A percentile compares a stretch with the other conserved stretches of the same genome.
Evolutionary conservation across 1,140 invertebrate genomes (phyloP).

Genomic region (Neelides sp.): DNA sequence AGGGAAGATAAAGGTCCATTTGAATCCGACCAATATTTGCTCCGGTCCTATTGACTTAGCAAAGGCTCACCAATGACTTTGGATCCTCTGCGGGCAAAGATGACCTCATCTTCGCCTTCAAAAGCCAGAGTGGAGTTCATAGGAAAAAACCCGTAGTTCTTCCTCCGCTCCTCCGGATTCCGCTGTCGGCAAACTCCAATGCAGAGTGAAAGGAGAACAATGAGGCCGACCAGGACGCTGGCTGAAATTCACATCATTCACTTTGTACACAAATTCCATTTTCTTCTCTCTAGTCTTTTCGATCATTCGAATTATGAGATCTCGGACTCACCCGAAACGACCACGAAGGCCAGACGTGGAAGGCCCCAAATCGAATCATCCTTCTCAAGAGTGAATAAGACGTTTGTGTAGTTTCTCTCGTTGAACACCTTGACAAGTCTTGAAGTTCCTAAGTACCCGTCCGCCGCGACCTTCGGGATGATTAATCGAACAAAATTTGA

Average conservation of each 20-base stretch:
- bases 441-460: slow-evolving; percentile 42
- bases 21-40: too few species aligned
- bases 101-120: slow-evolving; percentile 29
- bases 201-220: slow-evolving; percentile 22
- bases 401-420: slow-evolving; percentile 38
- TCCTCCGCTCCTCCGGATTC: too few species aligned
- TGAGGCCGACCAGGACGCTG: slow-evolving; percentile 10
- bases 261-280: not conserved
- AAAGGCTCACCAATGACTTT: slow-evolving; percentile 26
- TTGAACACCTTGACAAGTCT: slow-evolving; percentile 42
- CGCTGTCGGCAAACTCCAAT: slow-evolving; percentile 13
- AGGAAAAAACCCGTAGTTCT: slow-evolving; percentile 27
- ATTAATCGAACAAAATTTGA: too few species aligned
- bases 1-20: too few species aligned
- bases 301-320: not conserved
- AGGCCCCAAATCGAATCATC: slow-evolving; percentile 56
- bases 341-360: slow-evolving; percentile 56
- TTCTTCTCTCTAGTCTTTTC: not conserved
- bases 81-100: slow-evolving; percentile 16
- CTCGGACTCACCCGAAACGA: slow-evolving; percentile 47
- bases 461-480: slow-evolving; percentile 38
- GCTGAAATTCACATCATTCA: too few species aligned
- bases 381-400: slow-evolving; percentile 51
- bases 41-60: too few species aligned
- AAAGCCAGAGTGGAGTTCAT: slow-evolving; percentile 23